Conservation (phyloP, 2,797 vertebrate genomes). For the Neosilurus hyrtlii region DNA sequence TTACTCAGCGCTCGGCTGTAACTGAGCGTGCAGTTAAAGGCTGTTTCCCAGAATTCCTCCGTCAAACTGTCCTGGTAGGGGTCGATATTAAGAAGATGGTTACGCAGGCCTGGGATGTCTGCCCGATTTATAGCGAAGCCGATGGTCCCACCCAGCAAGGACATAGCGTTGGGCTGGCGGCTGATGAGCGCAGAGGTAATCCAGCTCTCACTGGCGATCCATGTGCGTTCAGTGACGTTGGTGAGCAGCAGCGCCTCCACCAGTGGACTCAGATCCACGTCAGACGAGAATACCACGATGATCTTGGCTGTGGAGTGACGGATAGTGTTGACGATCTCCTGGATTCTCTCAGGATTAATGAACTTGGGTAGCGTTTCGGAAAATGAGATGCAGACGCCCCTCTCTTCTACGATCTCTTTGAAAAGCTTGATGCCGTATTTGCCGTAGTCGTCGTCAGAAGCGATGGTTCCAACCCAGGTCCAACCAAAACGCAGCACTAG, state of each 20-base stretch:
- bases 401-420: constrained; percentile 78
- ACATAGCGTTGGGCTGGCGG: constrained; percentile 69
- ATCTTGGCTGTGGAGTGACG: constrained; percentile 76
- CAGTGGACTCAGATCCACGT: constrained; percentile 81
- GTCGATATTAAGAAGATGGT: constrained; percentile 73
- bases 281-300: constrained; percentile 84
- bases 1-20: constrained; percentile 56
- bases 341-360: constrained; percentile 70
- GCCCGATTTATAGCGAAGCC: constrained; percentile 78
- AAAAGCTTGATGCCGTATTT: constrained; percentile 85
- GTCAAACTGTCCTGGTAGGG: constrained; percentile 74
- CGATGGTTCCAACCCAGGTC: constrained; percentile 84
- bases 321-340: constrained; percentile 69
- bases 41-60: constrained; percentile 83
- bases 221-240: constrained; percentile 81
- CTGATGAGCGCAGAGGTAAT: constrained; percentile 79
- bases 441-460: constrained; percentile 82
- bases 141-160: constrained; percentile 75
- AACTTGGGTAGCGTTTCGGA: constrained; percentile 83
- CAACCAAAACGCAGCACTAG: constrained; percentile 82
- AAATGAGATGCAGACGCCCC: constrained; percentile 80
- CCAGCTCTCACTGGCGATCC: constrained; percentile 86
- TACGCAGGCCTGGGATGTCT: constrained; percentile 72
- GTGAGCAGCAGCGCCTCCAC: constrained; percentile 69
- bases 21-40: constrained; percentile 81